phyloP scores from a whole-genome alignment of 2,113 vertebrate species.

The Scolopax mira region DNA sequence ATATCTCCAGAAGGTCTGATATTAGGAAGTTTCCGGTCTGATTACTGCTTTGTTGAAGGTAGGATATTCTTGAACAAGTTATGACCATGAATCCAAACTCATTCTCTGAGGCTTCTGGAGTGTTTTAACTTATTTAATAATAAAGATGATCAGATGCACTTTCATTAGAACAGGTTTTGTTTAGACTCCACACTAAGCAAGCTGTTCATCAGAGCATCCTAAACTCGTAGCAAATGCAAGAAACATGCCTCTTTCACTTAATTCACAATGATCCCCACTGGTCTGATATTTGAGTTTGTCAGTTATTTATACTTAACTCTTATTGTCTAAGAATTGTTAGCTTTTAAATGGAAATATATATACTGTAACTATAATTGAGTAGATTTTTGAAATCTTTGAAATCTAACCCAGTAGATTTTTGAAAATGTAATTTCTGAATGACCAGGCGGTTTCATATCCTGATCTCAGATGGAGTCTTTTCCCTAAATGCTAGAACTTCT shows the following conservation, averaged over 20 bases:
- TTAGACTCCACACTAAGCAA: not conserved
- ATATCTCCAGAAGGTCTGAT: not conserved
- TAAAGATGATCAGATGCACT: not conserved
- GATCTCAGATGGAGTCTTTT: not conserved
- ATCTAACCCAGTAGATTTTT: not conserved
- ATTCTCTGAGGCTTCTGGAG: not conserved
- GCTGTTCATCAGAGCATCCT: not conserved
- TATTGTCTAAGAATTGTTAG: not conserved
- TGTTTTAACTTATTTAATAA: not conserved
- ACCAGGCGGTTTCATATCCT: not conserved
- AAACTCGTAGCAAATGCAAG: not conserved
- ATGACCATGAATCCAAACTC: not conserved
- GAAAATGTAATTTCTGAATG: not conserved
- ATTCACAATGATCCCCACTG: not conserved
- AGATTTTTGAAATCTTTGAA: too few species aligned
- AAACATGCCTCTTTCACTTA: not conserved
- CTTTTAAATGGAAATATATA: not conserved
- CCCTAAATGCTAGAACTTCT: not conserved
- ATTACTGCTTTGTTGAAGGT: not conserved
- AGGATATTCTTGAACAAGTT: not conserved
- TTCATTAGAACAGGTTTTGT: not conserved
- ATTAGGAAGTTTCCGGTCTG: not conserved
- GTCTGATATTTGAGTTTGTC: not conserved
- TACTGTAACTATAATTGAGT: not conserved
- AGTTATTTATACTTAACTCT: not conserved